phyloP scores from a whole-genome alignment of 1,140 invertebrate species.

The Drosophila simulans region DNA sequence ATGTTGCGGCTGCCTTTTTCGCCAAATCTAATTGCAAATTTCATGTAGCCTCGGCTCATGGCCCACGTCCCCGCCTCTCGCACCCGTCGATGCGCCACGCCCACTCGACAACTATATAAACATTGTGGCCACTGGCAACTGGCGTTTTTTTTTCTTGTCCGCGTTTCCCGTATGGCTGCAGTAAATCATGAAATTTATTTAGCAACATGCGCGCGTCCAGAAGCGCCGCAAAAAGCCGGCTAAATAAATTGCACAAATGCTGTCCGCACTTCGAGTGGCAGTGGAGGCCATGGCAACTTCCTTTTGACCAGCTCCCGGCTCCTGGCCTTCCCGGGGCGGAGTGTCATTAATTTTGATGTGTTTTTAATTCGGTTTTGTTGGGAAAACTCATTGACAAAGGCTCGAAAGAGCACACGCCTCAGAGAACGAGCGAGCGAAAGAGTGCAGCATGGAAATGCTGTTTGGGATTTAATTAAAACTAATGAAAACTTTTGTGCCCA shows the following conservation, averaged over 20 bases:
- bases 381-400: constrained; percentile 70
- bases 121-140: constrained; percentile 60
- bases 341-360: constrained; percentile 74
- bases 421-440: neutral
- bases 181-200: constrained; percentile 79
- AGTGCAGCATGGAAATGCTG: constrained; percentile 50
- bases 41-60: constrained; percentile 62
- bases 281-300: constrained; percentile 26
- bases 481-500: constrained; percentile 73
- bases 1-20: constrained; percentile 69
- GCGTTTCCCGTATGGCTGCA: constrained; percentile 55
- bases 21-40: constrained; percentile 81
- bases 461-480: constrained; percentile 81
- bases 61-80: constrained; percentile 30
- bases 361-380: constrained; percentile 76
- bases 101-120: constrained; percentile 57
- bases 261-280: constrained; percentile 61
- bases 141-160: constrained; percentile 29
- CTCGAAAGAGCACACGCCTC: constrained; percentile 53
- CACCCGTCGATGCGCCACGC: constrained; percentile 28
- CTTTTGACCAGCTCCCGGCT: constrained; percentile 1
- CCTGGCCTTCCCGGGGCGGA: constrained; percentile 8
- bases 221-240: constrained; percentile 39
- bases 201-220: constrained; percentile 44
- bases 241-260: constrained; percentile 68